Evolutionary conservation across 1,140 invertebrate species (phyloP).

Genomic region (Lucilia cuprina): DNA sequence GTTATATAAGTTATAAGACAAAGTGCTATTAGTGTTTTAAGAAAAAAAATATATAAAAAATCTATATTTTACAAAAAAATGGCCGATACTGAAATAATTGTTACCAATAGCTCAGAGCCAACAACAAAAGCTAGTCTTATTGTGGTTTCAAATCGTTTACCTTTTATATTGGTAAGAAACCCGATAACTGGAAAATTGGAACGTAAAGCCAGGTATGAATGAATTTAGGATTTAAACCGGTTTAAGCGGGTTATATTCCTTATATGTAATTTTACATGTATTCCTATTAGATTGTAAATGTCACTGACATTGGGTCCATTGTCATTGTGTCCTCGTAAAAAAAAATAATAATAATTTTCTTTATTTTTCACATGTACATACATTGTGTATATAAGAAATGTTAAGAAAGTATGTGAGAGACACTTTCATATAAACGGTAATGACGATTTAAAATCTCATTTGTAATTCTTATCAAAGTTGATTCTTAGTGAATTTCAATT

Average conservation of each 20-base stretch:
- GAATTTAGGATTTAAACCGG: constrained; percentile 42
- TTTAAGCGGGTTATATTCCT: neutral
- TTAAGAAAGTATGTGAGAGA: neutral
- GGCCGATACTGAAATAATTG: constrained; percentile 59
- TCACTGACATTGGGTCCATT: constrained; percentile 28
- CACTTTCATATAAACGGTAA: neutral
- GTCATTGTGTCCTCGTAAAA: constrained; percentile 18
- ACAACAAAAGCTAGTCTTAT: constrained; percentile 76
- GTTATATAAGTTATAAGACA: constrained; percentile 2
- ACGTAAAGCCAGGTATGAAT: constrained; percentile 79
- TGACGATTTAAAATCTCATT: neutral
- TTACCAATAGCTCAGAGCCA: constrained; percentile 55
- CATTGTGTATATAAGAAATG: too few species aligned
- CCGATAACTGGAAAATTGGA: constrained; percentile 74
- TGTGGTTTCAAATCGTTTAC: constrained; percentile 88
- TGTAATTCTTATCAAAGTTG: neutral
- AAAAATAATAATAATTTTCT: neutral
- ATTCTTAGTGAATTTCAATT: neutral
- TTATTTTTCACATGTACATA: too few species aligned
- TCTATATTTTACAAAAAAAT: constrained; percentile 43
- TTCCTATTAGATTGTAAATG: neutral
- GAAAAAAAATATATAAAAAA: neutral
- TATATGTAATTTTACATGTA: neutral
- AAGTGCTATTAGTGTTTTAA: neutral
- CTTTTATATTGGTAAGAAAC: constrained; percentile 83